Base-by-base conservation (phyloP, 2,888 invertebrate species). In the Polietes domitor region DNA sequence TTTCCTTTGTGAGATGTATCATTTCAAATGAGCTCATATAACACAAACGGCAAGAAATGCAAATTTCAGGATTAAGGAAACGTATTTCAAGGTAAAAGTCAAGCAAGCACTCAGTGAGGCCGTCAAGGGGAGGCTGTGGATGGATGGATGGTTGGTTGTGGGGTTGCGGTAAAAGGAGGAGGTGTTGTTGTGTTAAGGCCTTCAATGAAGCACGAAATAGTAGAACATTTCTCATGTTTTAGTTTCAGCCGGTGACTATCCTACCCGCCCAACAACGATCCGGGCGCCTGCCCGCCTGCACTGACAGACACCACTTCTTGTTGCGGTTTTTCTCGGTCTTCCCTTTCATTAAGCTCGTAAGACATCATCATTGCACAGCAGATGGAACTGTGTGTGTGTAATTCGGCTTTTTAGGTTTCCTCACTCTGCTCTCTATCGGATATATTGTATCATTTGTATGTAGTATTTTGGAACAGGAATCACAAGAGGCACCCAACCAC, bases 201-300 rank as follows among this genome's bases (percentile, higher is more conserved):
- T 73, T 72, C 26, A 73, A 58, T 47, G 37, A 41, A 81, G 72
- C 63, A 32, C 24, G 71, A 76, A 55, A 63, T 68, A 37, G 65
- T 28, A 68, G 21, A 19, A 76, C 15, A 28, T 21, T 78, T 65
- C 0, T 21, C 37, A 53, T 53, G 9, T 55, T 76, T 15, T 76
- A 53, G 15, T 53, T 21, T 53, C 41, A 41, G 9, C n/a, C 7
- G 32, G 32, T 47, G 15, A n/a, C 47, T 47, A 2, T 12, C 47
- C 47, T 47, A 47, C 61, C 37, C 75, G 75, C 61, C 47, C 37
- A 43, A 37, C 47, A 55, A 68, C 68, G 37, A 7, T 65, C 37
- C 24, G 7, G 24, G 43, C 47, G 15, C 47, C 50, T 1, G 68
- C 77, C 21, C 55, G 24, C 10, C 12, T 65, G 65, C 41, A 61